Percentiles rank a stretch among this genome's conserved stretches.
These are phyloP conservation scores for Lottia scabra DNA, from an alignment of 2,888 invertebrate genomes.

Conservation along the genomic window DNA sequence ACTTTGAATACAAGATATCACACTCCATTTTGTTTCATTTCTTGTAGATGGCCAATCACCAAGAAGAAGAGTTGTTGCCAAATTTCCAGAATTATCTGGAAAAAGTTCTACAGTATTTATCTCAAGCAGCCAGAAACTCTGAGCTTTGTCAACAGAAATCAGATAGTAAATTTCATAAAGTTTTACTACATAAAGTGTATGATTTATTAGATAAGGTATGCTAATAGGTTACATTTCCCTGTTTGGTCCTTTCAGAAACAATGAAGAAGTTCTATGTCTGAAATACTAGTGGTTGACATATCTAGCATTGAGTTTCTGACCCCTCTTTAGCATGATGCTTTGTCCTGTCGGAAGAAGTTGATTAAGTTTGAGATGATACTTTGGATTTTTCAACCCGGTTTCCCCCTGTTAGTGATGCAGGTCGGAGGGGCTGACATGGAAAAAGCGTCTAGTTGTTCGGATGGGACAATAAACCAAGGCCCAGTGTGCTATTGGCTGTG, in stretches of 20 bases:
- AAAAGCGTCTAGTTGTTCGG: too few species aligned
- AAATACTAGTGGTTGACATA: background rate
- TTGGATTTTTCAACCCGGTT: too few species aligned
- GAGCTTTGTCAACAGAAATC: slow-evolving; percentile 69
- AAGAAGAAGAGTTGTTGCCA: slow-evolving; percentile 73
- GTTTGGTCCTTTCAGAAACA: too few species aligned
- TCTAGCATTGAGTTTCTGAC: too few species aligned
- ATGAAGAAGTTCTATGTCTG: too few species aligned
- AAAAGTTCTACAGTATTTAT: slow-evolving; percentile 55
- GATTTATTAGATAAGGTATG: slow-evolving; percentile 82
- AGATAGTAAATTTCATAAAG: slow-evolving; percentile 84
- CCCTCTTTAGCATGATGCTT: too few species aligned
- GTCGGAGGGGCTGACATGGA: too few species aligned
- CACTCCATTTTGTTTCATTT: background rate
- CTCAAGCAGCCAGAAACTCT: slow-evolving; percentile 70
- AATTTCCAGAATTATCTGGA: slow-evolving; percentile 75
- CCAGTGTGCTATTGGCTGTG: too few species aligned
- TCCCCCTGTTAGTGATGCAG: too few species aligned
- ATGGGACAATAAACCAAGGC: too few species aligned
- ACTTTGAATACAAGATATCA: background rate
- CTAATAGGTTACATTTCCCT: background rate
- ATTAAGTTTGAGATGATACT: too few species aligned
- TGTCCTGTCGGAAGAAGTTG: too few species aligned
- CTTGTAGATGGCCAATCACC: slow-evolving; percentile 71
- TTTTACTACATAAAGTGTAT: slow-evolving; percentile 82